phyloP scores from a whole-genome alignment of 2,888 invertebrate species.

The Deroplatys truncata region DNA sequence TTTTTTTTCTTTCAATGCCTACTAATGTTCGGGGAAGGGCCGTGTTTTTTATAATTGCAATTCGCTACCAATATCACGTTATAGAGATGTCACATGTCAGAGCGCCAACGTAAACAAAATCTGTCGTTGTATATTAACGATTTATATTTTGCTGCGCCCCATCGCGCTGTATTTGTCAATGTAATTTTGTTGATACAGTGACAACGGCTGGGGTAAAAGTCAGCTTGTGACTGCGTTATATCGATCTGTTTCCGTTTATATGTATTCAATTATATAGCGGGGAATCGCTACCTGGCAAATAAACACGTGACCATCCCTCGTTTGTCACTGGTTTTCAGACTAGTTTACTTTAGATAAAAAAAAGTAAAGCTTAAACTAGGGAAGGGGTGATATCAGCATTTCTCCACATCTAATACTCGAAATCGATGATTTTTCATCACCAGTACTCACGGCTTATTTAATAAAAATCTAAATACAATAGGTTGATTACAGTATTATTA shows the following conservation, averaged over 20 bases:
- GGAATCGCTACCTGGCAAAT: neutral
- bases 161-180: neutral
- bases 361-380: neutral
- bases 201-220: neutral
- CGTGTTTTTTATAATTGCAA: neutral
- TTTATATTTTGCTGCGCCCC: neutral
- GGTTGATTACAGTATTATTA: too few relatives aligned
- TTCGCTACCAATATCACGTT: neutral
- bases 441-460: too few relatives aligned
- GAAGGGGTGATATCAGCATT: too few relatives aligned
- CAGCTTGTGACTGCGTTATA: neutral
- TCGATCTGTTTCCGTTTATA: neutral
- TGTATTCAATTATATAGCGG: neutral
- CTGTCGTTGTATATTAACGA: neutral
- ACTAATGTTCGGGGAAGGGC: neutral
- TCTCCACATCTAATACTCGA: too few relatives aligned
- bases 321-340: neutral
- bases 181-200: neutral
- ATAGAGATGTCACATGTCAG: neutral
- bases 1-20: neutral
- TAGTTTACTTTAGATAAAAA: neutral
- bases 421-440: too few relatives aligned
- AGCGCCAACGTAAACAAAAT: neutral
- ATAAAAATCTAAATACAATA: too few relatives aligned
- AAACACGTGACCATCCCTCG: neutral